Evolutionary conservation across 2,113 vertebrate genomes (phyloP).

Genomic region (Pachyramphus minor): DNA sequence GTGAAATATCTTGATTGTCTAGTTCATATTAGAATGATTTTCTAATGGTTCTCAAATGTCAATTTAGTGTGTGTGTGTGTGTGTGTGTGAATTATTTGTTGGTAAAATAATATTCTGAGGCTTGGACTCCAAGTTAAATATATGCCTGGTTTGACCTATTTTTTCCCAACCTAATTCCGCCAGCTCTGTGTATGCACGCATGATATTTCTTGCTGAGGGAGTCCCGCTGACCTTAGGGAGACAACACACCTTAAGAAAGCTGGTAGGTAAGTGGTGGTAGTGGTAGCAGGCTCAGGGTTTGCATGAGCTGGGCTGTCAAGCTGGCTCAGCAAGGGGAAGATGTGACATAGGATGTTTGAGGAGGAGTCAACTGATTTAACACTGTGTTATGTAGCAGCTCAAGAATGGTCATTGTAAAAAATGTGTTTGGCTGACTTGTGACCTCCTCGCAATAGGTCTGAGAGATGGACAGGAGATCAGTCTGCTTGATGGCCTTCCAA

Average conservation of each 20-base stretch:
- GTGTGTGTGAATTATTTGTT: neutral
- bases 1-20: neutral
- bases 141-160: slow-evolving; percentile 34
- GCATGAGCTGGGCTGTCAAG: neutral
- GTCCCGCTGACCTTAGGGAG: neutral
- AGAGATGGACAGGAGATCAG: neutral
- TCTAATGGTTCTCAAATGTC: neutral
- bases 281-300: neutral
- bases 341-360: neutral
- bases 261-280: fast-evolving
- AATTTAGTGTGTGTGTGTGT: neutral
- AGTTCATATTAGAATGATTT: neutral
- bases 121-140: slow-evolving; percentile 12
- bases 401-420: neutral
- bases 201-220: neutral
- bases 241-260: neutral
- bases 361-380: neutral
- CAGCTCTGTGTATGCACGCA: fast-evolving
- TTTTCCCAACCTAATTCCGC: slow-evolving; percentile 30
- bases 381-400: neutral
- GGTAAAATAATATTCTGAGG: neutral
- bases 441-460: neutral
- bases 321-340: neutral
- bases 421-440: neutral
- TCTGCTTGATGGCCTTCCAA: neutral